Percentiles rank a stretch among this genome's conserved stretches.
Evolutionary conservation across 1,140 invertebrate genomes (phyloP).

Genomic region (Mya arenaria): DNA sequence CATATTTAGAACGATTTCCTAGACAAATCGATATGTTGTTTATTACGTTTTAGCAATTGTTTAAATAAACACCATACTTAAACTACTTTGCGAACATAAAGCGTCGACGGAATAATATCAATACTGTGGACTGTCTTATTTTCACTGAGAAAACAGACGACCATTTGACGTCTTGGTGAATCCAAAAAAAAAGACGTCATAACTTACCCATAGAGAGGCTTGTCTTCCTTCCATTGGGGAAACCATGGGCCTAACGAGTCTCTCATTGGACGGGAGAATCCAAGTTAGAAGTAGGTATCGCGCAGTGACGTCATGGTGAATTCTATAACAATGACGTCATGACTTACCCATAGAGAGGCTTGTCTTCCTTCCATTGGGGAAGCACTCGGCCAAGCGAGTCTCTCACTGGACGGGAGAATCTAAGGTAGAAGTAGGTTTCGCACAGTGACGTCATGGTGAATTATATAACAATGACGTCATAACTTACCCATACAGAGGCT

Average conservation of each 20-base stretch:
- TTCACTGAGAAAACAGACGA: no score
- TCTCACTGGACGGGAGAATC: conserved; percentile 80
- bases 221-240: conserved; percentile 79
- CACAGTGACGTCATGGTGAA: conserved; percentile 84
- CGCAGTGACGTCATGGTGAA: conserved; percentile 84
- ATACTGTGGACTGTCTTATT: no score
- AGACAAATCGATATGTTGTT: no score
- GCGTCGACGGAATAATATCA: no score
- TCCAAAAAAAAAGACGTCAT: no score
- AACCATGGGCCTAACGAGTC: conserved; percentile 83
- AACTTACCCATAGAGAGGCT: conserved; percentile 82
- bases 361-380: conserved; percentile 80
- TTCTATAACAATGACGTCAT: no score
- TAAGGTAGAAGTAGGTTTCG: conserved; percentile 84
- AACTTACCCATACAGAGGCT: conserved; percentile 82
- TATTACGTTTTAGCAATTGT: no score
- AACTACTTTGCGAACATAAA: no score
- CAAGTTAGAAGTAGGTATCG: conserved; percentile 84
- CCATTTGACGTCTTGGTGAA: no score
- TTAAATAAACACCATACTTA: no score
- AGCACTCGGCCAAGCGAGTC: conserved; percentile 83
- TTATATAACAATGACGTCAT: no score
- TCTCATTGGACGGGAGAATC: conserved; percentile 80
- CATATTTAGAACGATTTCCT: no score
- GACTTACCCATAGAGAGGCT: conserved; percentile 82